phyloP scores from a whole-genome alignment of 2,888 invertebrate genomes.

The Lithosia quadra region DNA sequence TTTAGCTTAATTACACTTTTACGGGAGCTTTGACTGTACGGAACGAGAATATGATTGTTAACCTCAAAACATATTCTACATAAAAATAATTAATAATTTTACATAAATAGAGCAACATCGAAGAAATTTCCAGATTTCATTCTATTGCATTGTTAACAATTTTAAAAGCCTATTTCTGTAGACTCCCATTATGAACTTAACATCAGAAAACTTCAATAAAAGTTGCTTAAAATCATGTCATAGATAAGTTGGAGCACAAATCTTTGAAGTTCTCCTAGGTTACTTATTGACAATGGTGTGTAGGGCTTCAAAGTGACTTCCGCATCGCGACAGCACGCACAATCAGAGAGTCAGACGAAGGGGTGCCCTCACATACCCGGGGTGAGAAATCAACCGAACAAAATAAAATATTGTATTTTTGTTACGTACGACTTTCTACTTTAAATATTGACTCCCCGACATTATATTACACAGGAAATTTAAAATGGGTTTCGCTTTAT shows the following conservation, averaged over 20 bases:
- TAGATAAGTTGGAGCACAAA: slow-evolving; percentile 26
- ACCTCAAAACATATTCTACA: too few species aligned
- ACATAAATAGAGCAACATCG: not conserved
- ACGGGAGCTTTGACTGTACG: too few species aligned
- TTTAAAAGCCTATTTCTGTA: not conserved
- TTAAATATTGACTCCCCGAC: slow-evolving; percentile 47
- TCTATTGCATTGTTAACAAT: not conserved
- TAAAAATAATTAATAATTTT: not conserved
- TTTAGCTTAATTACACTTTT: too few species aligned
- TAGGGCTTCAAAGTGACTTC: slow-evolving; percentile 69
- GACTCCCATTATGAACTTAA: not conserved
- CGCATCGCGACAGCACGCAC: slow-evolving; percentile 59
- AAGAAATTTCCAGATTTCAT: too few species aligned
- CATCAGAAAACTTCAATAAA: slow-evolving; percentile 5
- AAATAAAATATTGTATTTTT: slow-evolving; percentile 60
- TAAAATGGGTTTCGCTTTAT: slow-evolving; percentile 48
- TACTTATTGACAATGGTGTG: slow-evolving; percentile 61
- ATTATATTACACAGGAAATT: slow-evolving; percentile 45
- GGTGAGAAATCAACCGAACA: slow-evolving; percentile 65
- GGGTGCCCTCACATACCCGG: slow-evolving; percentile 37
- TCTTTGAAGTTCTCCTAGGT: slow-evolving; percentile 59
- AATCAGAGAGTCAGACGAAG: slow-evolving; percentile 52
- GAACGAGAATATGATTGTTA: too few species aligned
- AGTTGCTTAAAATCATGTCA: slow-evolving; percentile 35
- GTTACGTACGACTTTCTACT: slow-evolving; percentile 50